phyloP scores from a whole-genome alignment of 2,888 invertebrate genomes.

The Trichopria drosophilae region DNA sequence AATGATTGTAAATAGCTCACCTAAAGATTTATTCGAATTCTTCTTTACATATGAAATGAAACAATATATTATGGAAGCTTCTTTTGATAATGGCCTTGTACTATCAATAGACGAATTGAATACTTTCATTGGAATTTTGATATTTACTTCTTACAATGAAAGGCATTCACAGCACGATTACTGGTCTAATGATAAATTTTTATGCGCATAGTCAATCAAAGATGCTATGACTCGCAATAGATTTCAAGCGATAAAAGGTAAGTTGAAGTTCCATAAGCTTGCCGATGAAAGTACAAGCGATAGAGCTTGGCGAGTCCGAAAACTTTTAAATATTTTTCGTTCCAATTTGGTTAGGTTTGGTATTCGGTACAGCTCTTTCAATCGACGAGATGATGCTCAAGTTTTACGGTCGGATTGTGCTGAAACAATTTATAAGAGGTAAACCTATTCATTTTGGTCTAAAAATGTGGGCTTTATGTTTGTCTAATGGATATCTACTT shows the following conservation, averaged over 20 bases:
- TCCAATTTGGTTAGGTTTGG: constrained; percentile 12
- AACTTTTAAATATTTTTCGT: constrained; percentile 5
- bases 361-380: constrained; percentile 12
- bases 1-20: constrained; percentile 1
- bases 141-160: no score
- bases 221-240: not conserved
- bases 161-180: no score
- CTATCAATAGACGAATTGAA: no score
- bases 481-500: constrained; percentile 9
- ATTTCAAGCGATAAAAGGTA: constrained; percentile 6
- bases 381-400: constrained; percentile 13
- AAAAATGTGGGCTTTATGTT: constrained; percentile 12
- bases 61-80: no score
- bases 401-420: constrained; percentile 3
- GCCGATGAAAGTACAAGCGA: constrained; percentile 6
- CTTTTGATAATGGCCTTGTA: no score
- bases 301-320: constrained; percentile 7
- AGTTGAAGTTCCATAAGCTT: constrained; percentile 6
- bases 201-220: constrained; percentile 1
- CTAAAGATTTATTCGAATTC: no score
- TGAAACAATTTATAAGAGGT: constrained; percentile 11
- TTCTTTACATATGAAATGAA: no score
- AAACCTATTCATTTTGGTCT: constrained; percentile 7
- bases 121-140: no score
- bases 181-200: no score